These are phyloP conservation scores for Lepidurus packardi DNA, from an alignment of 1,140 invertebrate genomes.

Conservation along the genomic window DNA sequence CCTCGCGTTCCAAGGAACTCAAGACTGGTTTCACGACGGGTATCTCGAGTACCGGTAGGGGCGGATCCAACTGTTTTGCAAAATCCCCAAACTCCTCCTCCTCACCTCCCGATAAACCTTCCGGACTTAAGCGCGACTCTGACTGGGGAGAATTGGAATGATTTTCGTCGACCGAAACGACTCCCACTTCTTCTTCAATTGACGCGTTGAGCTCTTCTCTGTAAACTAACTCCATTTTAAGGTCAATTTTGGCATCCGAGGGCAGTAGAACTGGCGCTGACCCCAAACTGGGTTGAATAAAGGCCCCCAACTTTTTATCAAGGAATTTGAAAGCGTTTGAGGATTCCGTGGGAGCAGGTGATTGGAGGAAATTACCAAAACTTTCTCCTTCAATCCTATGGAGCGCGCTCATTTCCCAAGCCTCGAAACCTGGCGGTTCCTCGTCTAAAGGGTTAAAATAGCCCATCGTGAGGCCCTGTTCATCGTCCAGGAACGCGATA, in stretches of 20 bases:
- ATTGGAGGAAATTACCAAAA: background rate
- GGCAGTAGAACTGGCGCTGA: background rate
- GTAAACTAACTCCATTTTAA: background rate
- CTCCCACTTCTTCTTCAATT: background rate
- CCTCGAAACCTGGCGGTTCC: background rate
- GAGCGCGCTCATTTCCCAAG: background rate
- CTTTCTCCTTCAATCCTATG: background rate
- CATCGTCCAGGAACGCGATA: background rate
- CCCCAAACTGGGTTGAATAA: background rate
- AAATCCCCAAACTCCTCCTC: conserved; percentile 6
- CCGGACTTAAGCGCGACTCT: background rate
- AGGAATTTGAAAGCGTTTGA: background rate
- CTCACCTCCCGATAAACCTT: background rate
- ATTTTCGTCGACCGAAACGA: background rate
- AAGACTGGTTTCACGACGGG: background rate
- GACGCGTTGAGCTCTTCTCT: background rate
- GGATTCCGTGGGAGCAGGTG: background rate
- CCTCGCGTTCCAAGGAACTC: background rate
- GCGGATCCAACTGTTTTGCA: background rate
- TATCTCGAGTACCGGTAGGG: background rate
- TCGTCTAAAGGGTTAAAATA: conserved; percentile 1
- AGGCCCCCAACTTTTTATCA: background rate
- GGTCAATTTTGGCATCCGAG: background rate
- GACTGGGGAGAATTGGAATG: background rate
- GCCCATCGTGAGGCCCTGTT: background rate